Percentiles rank a stretch among this genome's conserved stretches.
Evolutionary conservation across 2,113 vertebrate genomes (phyloP).

Genomic region (Indicator maculatus): DNA sequence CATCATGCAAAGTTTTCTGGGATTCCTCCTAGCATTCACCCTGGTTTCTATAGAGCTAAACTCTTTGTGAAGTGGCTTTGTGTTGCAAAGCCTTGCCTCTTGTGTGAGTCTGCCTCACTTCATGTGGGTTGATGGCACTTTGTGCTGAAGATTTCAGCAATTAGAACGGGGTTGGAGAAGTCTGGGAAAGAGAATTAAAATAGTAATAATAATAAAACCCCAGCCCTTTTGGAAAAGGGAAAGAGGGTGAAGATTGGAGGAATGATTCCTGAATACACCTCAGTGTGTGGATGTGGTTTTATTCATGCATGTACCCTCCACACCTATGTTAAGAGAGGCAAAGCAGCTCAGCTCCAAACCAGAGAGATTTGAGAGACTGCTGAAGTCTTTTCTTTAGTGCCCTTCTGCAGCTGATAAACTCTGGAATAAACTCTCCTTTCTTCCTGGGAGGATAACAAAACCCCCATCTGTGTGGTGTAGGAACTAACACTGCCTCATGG

Average conservation of each 20-base stretch:
- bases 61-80: slow-evolving; percentile 44
- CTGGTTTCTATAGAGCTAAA: slow-evolving; percentile 3
- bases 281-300: not conserved
- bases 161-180: slow-evolving; percentile 15
- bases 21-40: slow-evolving; percentile 33
- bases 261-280: not conserved
- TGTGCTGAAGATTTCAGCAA: slow-evolving; percentile 19
- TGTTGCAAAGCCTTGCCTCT: slow-evolving; percentile 25
- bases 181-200: not conserved
- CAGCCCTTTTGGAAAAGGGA: not conserved
- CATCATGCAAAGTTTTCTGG: slow-evolving; percentile 14
- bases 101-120: not conserved
- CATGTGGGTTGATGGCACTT: slow-evolving; percentile 6
- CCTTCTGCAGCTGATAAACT: not conserved
- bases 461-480: rapidly evolving
- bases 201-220: too few relatives aligned
- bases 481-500: not conserved
- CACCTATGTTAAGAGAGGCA: not conserved
- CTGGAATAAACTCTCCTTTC: not conserved
- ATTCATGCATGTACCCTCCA: not conserved
- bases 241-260: not conserved
- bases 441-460: not conserved
- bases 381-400: not conserved
- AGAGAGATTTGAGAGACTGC: rapidly evolving
- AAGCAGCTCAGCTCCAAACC: not conserved